These are phyloP conservation scores for Anadara kagoshimensis DNA, from an alignment of 1,140 invertebrate genomes.

Conservation along the genomic window DNA sequence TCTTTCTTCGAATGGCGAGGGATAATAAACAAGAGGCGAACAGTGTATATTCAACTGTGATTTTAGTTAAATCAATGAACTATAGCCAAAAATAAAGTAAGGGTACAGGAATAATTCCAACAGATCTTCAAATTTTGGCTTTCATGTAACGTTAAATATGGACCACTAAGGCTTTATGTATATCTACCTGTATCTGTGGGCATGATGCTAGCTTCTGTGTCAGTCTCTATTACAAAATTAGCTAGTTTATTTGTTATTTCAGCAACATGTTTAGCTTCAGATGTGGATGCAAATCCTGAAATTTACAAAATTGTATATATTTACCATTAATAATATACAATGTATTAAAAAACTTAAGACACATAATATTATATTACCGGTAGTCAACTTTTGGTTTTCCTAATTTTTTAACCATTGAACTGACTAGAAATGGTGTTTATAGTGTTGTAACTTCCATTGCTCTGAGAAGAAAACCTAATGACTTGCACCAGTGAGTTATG, in stretches of 20 bases:
- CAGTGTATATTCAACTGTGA: not conserved
- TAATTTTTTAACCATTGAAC: too few species aligned
- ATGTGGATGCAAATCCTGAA: conserved; percentile 63
- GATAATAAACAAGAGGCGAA: not conserved
- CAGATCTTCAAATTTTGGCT: not conserved
- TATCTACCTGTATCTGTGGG: conserved; percentile 67
- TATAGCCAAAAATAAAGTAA: not conserved
- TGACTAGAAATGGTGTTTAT: too few species aligned
- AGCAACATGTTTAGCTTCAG: conserved; percentile 68
- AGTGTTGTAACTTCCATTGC: too few species aligned
- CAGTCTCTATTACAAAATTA: conserved; percentile 73
- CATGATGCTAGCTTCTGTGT: conserved; percentile 68
- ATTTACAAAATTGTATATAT: not conserved
- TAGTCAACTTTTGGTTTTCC: too few species aligned
- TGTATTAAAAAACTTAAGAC: too few species aligned
- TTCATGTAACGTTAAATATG: not conserved
- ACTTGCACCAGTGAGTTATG: too few species aligned
- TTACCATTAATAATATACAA: too few species aligned
- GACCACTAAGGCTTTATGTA: too few species aligned
- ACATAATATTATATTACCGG: too few species aligned
- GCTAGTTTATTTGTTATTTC: conserved; percentile 73
- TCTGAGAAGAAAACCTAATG: too few species aligned
- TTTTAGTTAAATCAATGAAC: not conserved
- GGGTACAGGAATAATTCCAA: not conserved
- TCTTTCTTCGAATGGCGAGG: too few species aligned